Evolutionary conservation across 2,888 invertebrate genomes (phyloP).

Genomic region (Timema podura): DNA sequence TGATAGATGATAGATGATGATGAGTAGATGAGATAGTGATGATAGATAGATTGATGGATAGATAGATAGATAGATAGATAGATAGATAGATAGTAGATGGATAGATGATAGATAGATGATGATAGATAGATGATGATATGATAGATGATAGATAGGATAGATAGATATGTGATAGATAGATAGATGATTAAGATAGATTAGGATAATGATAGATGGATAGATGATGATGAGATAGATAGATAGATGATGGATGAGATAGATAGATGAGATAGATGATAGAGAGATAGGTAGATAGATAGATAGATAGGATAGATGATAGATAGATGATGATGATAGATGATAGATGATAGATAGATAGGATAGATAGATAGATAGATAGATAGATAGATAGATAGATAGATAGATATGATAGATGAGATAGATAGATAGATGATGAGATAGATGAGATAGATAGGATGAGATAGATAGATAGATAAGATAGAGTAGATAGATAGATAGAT

Average conservation of each 20-base stretch:
- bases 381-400: neutral
- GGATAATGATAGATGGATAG: conserved; percentile 4
- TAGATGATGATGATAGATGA: neutral
- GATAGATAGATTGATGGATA: conserved; percentile 13
- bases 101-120: too few relatives aligned
- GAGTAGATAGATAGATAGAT: neutral
- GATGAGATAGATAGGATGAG: neutral
- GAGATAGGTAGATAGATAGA: neutral
- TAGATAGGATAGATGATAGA: neutral
- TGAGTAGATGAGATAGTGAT: conserved; percentile 13
- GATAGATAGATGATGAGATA: neutral
- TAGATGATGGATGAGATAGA: neutral
- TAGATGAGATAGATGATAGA: neutral
- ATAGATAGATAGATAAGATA: neutral
- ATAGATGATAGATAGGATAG: conserved; percentile 16
- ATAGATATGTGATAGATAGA: conserved; percentile 11
- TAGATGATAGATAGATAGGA: neutral
- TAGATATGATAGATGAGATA: neutral
- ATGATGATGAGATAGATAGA: neutral
- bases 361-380: conserved; percentile 4
- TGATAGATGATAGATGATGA: neutral
- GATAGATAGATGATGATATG: neutral
- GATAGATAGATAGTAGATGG: too few relatives aligned
- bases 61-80: conserved; percentile 11
- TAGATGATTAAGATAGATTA: neutral